These are phyloP conservation scores for Prunella himalayana DNA, from an alignment of 2,113 vertebrate genomes.

Conservation along the genomic window DNA sequence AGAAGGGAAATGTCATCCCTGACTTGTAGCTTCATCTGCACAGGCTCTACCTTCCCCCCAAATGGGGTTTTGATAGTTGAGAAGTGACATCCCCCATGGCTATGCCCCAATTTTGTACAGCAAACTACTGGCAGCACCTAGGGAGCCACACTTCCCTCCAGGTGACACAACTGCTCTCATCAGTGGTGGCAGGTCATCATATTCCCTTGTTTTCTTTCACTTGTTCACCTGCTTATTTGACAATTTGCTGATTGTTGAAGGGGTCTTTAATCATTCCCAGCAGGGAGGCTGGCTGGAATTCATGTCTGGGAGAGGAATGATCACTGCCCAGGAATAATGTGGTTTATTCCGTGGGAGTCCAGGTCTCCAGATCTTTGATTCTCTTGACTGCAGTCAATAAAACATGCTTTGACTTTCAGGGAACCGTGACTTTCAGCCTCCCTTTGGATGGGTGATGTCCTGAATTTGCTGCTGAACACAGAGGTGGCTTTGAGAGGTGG, in stretches of 20 bases:
- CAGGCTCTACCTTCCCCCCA: background rate
- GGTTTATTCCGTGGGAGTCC: background rate
- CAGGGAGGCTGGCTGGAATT: background rate
- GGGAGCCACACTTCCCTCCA: background rate
- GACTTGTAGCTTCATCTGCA: background rate
- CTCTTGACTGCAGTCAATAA: slow-evolving; percentile 21
- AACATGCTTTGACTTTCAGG: slow-evolving; percentile 2
- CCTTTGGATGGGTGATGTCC: background rate
- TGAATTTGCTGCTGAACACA: background rate
- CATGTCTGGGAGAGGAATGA: background rate
- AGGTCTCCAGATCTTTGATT: background rate
- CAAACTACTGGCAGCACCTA: background rate
- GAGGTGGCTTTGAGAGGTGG: background rate
- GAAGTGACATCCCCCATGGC: rapidly evolving
- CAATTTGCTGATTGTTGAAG: slow-evolving; percentile 9
- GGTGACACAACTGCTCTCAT: background rate
- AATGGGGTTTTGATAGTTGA: background rate
- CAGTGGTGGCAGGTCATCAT: background rate
- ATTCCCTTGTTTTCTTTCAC: background rate
- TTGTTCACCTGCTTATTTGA: slow-evolving; percentile 5
- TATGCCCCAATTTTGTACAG: background rate
- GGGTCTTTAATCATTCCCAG: slow-evolving; percentile 6
- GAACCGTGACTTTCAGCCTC: background rate
- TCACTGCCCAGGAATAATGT: background rate
- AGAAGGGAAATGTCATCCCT: background rate